Evolutionary conservation across 2,797 vertebrate species (phyloP).

Genomic region (Cynodonichthys magdalenae): DNA sequence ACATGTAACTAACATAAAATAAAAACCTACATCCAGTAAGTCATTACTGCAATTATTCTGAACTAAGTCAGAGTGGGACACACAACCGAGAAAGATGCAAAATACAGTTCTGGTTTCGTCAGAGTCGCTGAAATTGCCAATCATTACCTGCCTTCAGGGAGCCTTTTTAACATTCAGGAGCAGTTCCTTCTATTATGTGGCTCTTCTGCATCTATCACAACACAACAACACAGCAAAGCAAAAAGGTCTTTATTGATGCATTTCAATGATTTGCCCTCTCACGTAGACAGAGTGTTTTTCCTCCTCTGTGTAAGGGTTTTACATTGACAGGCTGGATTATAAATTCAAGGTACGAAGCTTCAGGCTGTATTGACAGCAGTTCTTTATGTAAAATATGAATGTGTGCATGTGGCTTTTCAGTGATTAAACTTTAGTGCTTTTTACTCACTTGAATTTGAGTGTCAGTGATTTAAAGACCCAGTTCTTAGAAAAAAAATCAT

Average conservation of each 20-base stretch:
- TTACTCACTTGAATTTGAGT: background rate
- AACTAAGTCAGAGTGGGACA: background rate
- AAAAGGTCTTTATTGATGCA: slow-evolving; percentile 35
- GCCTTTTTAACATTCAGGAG: slow-evolving; percentile 27
- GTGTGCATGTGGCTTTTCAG: slow-evolving; percentile 9
- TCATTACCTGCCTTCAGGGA: slow-evolving; percentile 10
- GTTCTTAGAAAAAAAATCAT: background rate
- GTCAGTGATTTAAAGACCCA: slow-evolving; percentile 12
- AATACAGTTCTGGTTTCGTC: slow-evolving; percentile 9
- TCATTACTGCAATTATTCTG: background rate
- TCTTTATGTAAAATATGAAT: slow-evolving; percentile 40
- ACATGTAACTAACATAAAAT: background rate
- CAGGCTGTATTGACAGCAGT: slow-evolving; percentile 50
- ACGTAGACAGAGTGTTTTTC: slow-evolving; percentile 26
- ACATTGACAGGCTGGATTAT: slow-evolving; percentile 24
- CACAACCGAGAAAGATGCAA: background rate
- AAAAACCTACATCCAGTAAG: background rate
- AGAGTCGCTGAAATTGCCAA: slow-evolving; percentile 11
- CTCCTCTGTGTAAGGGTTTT: slow-evolving; percentile 25
- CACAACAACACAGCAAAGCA: slow-evolving; percentile 30
- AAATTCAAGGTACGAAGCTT: slow-evolving; percentile 44
- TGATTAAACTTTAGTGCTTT: slow-evolving; percentile 20
- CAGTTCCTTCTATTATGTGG: slow-evolving; percentile 24
- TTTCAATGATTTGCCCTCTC: slow-evolving; percentile 24
- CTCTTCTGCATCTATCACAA: slow-evolving; percentile 36